Conservation (phyloP, 2,797 vertebrate species). For the Botia kubotai region DNA sequence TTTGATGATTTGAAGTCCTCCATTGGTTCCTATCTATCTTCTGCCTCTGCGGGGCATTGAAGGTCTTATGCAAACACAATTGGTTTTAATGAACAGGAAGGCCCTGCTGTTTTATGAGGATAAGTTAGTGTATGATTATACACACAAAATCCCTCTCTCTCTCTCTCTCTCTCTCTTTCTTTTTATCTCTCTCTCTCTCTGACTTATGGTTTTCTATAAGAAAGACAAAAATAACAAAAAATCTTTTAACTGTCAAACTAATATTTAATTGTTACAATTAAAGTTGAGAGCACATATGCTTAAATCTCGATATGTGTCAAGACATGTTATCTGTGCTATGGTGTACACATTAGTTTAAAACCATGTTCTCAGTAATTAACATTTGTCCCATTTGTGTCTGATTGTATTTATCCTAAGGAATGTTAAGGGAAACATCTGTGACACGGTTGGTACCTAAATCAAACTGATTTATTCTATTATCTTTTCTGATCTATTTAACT, state of each 20-base stretch:
- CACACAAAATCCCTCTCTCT: not conserved
- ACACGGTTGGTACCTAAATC: too few relatives aligned
- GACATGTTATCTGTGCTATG: too few relatives aligned
- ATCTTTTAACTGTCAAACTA: too few relatives aligned
- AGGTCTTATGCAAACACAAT: constrained; percentile 55
- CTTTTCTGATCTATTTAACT: not conserved
- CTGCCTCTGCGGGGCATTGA: constrained; percentile 49
- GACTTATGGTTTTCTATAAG: too few relatives aligned
- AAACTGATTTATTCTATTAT: too few relatives aligned
- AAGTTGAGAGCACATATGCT: too few relatives aligned
- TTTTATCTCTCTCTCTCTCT: too few relatives aligned
- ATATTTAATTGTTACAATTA: too few relatives aligned
- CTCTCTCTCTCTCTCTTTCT: not conserved
- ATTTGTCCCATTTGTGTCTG: not conserved
- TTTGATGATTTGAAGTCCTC: constrained; percentile 22
- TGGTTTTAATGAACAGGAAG: constrained; percentile 61
- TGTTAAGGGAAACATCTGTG: not conserved
- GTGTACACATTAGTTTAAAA: too few relatives aligned
- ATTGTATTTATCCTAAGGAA: not conserved
- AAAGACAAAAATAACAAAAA: too few relatives aligned
- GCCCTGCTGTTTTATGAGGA: constrained; percentile 59
- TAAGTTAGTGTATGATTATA: constrained; percentile 19
- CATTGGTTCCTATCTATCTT: constrained; percentile 46
- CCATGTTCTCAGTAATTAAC: too few relatives aligned
- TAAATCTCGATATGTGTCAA: too few relatives aligned